Conservation (phyloP, 2,888 invertebrate genomes). For the Mythimna vitellina region DNA sequence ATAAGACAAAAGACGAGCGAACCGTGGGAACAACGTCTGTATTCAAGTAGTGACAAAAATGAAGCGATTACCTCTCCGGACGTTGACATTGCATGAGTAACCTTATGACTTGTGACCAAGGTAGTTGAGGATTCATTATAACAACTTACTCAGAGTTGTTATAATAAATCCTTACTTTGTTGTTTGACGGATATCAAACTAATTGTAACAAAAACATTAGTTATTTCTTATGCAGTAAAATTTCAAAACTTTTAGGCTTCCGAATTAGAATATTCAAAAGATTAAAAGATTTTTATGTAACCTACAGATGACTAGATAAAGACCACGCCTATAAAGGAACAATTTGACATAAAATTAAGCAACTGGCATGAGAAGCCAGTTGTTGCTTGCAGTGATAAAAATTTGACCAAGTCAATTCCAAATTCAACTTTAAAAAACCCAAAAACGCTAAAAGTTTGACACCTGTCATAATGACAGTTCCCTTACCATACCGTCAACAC, state of each 20-base stretch:
- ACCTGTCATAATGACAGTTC: slow-evolving; percentile 30
- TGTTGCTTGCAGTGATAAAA: neutral
- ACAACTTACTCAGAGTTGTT: neutral
- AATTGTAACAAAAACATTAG: neutral
- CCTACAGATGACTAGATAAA: neutral
- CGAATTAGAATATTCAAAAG: neutral
- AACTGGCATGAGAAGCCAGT: too few species aligned
- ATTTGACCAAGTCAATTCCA: neutral
- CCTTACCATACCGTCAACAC: slow-evolving; percentile 32
- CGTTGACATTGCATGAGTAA: slow-evolving; percentile 63
- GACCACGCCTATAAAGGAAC: neutral
- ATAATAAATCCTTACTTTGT: slow-evolving; percentile 1
- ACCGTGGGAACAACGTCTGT: slow-evolving; percentile 66
- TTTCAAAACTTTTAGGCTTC: neutral
- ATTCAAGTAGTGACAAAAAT: slow-evolving; percentile 67
- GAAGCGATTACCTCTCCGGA: slow-evolving; percentile 63
- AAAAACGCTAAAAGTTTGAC: neutral
- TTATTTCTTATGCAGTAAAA: neutral
- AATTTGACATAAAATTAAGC: neutral
- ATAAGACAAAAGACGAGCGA: slow-evolving; percentile 65
- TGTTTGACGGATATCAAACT: neutral
- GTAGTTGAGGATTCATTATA: neutral
- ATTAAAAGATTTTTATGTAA: neutral
- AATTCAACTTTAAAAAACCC: neutral
- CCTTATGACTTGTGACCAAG: slow-evolving; percentile 48